Evolutionary conservation across 2,113 vertebrate genomes (phyloP), one percentile per base, ranked within the genome.

Genomic region (Silurus asotus): DNA sequence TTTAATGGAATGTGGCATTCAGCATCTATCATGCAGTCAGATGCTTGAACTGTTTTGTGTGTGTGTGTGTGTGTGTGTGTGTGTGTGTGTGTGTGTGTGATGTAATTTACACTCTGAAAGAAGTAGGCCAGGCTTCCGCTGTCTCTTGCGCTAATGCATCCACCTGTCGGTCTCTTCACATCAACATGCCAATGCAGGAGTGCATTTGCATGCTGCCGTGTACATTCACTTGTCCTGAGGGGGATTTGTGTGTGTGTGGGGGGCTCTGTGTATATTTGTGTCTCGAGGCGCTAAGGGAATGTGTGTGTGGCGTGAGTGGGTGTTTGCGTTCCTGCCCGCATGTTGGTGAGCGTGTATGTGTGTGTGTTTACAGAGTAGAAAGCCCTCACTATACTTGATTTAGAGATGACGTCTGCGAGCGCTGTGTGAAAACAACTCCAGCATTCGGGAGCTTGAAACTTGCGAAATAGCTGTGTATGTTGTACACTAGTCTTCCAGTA

Each of bases 301-400:
- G 23, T 78, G 11, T 55, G 19, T 11, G 15, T n/a, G 19, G 14
- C 8, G 69, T 49, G 45, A 45, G 70, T 64, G 53, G 51, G 83
- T 78, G 84, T 76, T 61, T 81, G n/a, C 8, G 11, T 80, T 19
- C 51, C 19, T 25, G 56, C 2, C 14, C 53, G 58, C 56, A 19
- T 37, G 62, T 14, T n/a, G 56, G 82, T 49, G 58, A 62, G 55
- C 62, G 62, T 82, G 61, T 82, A 49, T 69, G 11, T 65, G 37
- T 90, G 89, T 92, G 90, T 92, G 92, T 94, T 79, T 15, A 55
- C 51, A 14, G 75, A 15, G 23, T 15, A 14, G 25, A 76, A 55
- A 76, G 23, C 55, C 49, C 49, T 8, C 51, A n/a, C 49, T 11
- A 76, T 25, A 25, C 23, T 56, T 25, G 5, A 77, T 14, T 9